Evolutionary conservation across 2,113 vertebrate genomes (phyloP).

Genomic region (Alligator mississippiensis): DNA sequence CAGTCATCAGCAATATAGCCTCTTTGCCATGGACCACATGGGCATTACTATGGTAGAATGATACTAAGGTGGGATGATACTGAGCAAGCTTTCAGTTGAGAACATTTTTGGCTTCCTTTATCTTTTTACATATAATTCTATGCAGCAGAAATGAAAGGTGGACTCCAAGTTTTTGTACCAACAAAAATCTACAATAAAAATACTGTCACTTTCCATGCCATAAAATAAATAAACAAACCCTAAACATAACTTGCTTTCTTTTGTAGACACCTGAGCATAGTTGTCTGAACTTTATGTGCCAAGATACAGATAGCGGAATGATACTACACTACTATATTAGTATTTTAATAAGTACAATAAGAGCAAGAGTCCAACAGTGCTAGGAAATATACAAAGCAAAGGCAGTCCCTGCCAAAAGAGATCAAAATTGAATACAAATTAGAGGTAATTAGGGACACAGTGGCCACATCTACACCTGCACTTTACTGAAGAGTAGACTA

Average conservation of each 20-base stretch:
- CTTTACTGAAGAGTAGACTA: no score
- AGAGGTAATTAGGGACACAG: not conserved
- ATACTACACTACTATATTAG: not conserved
- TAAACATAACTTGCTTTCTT: not conserved
- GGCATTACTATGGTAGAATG: constrained; percentile 41
- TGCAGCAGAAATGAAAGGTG: not conserved
- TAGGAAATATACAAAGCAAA: not conserved
- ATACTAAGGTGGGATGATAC: not conserved
- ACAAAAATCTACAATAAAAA: constrained; percentile 42
- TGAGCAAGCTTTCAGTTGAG: not conserved
- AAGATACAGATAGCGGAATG: not conserved
- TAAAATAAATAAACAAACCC: not conserved
- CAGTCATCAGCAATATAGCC: not conserved
- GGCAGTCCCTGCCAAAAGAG: not conserved
- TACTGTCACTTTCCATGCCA: not conserved
- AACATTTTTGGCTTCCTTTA: constrained; percentile 41
- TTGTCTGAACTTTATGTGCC: not conserved
- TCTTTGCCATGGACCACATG: not conserved
- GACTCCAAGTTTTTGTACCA: constrained; percentile 1
- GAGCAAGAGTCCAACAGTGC: not conserved
- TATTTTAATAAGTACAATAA: not conserved
- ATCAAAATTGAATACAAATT: not conserved
- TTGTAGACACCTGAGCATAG: not conserved
- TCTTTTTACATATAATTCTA: constrained; percentile 27
- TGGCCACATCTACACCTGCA: no score